Conservation (phyloP, 2,797 vertebrate genomes). For the Tenualosa ilisha region DNA sequence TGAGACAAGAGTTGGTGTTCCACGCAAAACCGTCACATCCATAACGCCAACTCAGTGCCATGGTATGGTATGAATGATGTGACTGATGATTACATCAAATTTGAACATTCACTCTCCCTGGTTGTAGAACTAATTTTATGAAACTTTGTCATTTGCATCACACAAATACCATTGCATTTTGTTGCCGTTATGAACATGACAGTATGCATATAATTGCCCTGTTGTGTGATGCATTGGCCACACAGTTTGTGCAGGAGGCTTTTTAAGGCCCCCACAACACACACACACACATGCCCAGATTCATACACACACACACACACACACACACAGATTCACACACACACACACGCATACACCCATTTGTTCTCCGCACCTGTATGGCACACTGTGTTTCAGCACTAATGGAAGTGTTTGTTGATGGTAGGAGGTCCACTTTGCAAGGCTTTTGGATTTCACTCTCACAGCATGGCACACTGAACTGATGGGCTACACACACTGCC, state of each 20-base stretch:
- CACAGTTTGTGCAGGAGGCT: not conserved
- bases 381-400: not conserved
- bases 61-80: too few relatives aligned
- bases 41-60: too few relatives aligned
- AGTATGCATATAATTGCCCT: too few relatives aligned
- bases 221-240: not conserved
- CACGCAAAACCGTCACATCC: too few relatives aligned
- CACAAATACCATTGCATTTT: too few relatives aligned
- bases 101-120: too few relatives aligned
- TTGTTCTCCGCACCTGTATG: not conserved
- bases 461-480: not conserved
- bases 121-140: too few relatives aligned
- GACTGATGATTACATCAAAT: too few relatives aligned
- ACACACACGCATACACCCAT: not conserved
- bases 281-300: not conserved
- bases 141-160: too few relatives aligned
- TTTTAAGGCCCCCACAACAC: not conserved
- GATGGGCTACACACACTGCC: not conserved
- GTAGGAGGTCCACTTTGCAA: constrained; percentile 17
- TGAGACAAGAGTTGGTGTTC: not conserved
- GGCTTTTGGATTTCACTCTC: not conserved
- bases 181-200: too few relatives aligned
- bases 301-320: not conserved
- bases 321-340: too few relatives aligned
- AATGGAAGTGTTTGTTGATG: constrained; percentile 24